Conservation (phyloP, 2,888 invertebrate genomes). For the Athrips mouffetella region DNA sequence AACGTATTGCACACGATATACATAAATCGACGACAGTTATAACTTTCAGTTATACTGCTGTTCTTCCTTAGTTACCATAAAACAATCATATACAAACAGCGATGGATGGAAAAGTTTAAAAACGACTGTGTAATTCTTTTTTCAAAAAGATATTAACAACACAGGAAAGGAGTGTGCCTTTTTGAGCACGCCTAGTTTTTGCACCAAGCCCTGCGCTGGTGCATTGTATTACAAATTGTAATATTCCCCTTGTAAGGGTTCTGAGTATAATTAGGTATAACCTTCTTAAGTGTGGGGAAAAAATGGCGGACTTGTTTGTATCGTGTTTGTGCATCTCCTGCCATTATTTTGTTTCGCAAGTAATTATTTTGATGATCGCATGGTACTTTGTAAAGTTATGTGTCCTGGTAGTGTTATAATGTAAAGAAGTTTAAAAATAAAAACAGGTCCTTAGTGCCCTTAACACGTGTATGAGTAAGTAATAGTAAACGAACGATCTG, state of each 20-base stretch:
- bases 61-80: neutral
- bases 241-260: slow-evolving; percentile 41
- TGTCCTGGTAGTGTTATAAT: no score
- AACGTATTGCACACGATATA: neutral
- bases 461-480: no score
- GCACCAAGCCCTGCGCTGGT: slow-evolving; percentile 25
- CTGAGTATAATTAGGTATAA: slow-evolving; percentile 6
- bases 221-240: slow-evolving; percentile 74
- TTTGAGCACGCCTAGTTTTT: slow-evolving; percentile 57
- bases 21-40: neutral
- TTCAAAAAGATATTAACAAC: slow-evolving; percentile 23
- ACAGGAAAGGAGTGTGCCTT: slow-evolving; percentile 29
- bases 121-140: slow-evolving; percentile 16
- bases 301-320: slow-evolving; percentile 1
- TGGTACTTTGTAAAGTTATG: no score
- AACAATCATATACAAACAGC: neutral
- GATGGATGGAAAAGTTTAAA: neutral
- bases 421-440: no score
- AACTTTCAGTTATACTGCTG: neutral
- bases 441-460: no score
- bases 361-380: neutral
- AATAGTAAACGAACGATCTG: no score
- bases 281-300: slow-evolving; percentile 6
- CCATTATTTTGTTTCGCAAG: neutral
- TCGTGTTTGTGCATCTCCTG: neutral